A percentile compares a stretch with the other conserved stretches of the same genome.
These are phyloP conservation scores for Elaphurus davidianus DNA, from an alignment of 2,113 vertebrate genomes.

Conservation along the genomic window DNA sequence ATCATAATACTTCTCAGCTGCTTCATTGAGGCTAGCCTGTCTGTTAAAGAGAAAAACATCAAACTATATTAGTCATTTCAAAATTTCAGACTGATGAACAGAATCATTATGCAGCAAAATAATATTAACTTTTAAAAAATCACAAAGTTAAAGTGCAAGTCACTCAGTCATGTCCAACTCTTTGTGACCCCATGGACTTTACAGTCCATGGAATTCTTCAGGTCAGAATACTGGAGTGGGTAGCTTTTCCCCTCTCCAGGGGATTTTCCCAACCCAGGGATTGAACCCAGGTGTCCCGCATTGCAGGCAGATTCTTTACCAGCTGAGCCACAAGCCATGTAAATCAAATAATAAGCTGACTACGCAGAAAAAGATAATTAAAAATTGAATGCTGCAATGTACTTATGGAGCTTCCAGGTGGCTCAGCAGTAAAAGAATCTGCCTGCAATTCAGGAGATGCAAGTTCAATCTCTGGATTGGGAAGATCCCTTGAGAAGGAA, in stretches of 20 bases:
- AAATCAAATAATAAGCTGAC: background rate
- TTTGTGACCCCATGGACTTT: background rate
- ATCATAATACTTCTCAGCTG: slow-evolving; percentile 95
- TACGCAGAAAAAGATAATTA: background rate
- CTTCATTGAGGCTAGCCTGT: slow-evolving; percentile 97
- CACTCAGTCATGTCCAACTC: background rate
- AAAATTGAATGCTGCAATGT: background rate
- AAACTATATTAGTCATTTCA: background rate
- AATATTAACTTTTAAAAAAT: background rate
- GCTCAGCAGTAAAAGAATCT: background rate
- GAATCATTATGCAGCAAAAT: background rate
- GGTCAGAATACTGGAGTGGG: background rate
- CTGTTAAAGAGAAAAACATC: slow-evolving; percentile 76
- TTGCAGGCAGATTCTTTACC: background rate
- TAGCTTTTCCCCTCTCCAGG: background rate
- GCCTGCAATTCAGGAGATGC: background rate
- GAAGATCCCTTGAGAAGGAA: background rate
- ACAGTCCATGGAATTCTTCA: background rate
- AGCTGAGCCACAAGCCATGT: background rate
- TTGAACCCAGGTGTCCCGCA: background rate
- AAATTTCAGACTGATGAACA: background rate
- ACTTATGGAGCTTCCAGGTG: background rate
- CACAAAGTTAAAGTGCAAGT: background rate
- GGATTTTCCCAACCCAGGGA: background rate
- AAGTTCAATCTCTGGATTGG: background rate